Conservation (phyloP, 30 jellyfish, hydroid and myxozoan species). For the Hydractinia echinata region DNA sequence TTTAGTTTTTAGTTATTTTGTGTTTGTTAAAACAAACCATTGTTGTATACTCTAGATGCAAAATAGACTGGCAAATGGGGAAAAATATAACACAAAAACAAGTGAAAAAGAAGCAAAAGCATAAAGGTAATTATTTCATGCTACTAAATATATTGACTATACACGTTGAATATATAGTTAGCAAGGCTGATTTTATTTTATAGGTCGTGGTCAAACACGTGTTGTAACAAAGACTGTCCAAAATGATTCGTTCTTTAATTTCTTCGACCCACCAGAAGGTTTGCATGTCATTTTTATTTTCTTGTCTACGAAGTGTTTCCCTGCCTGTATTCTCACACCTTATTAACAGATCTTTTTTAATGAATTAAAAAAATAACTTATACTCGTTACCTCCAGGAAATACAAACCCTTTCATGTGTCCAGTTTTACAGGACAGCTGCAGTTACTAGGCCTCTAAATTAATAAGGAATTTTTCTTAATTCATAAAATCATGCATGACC, state of each 20-base stretch:
- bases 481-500: no score
- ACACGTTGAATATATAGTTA: not conserved
- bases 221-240: conserved; percentile 75
- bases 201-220: conserved; percentile 90
- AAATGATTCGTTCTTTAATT: conserved; percentile 86
- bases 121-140: conserved; percentile 48
- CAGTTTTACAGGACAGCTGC: no score
- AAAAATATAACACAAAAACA: conserved; percentile 80
- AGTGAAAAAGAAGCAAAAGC: conserved; percentile 93
- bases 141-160: not conserved
- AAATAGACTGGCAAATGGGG: conserved; percentile 85
- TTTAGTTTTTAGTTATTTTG: not conserved
- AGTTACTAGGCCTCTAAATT: no score
- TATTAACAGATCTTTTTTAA: not conserved
- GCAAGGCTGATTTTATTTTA: not conserved
- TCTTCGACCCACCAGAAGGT: conserved; percentile 95
- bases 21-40: not conserved
- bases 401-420: no score
- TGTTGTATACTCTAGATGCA: conserved; percentile 46
- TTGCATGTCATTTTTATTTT: not conserved
- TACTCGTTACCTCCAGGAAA: no score
- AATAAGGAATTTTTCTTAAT: no score
- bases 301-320: not conserved
- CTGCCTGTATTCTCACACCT: not conserved
- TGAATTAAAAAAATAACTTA: not conserved